Evolutionary conservation across 2,797 vertebrate species (phyloP), one percentile per base, ranked within the genome.

Genomic region (Neoniphon sammara): DNA sequence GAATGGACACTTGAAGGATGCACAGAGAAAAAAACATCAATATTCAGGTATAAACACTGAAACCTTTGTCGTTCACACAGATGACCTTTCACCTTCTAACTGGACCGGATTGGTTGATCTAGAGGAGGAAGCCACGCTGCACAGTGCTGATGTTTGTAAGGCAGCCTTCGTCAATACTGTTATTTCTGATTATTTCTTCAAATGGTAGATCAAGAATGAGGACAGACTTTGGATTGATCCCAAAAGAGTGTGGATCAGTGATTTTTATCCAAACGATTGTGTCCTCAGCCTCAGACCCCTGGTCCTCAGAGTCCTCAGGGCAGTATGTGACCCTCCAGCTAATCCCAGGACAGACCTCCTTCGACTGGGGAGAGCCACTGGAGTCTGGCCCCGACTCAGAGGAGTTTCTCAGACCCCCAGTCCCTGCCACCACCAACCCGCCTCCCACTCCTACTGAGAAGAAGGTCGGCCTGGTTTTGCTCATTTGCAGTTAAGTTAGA

Each of bases 81-180:
- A 55, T 4, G 50, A 86, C 30, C 54, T 64, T 39, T 75, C 70
- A 14, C 74, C 81, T 10, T 87, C 88, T 5, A 94, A 93, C 85
- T 94, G 93, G 93, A 94, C 94, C 0, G 92, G 92, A 60, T n/a
- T 89, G 79, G 89, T 94, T 23, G 93, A 94, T 75, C 82, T 94
- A 1, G 90, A 93, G 36, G 88, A 88, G 49, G 91, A 93, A 30
- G 46, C 56, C 4, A 69, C 71, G 2, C 52, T 75, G 66, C 66
- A 76, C 53, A 66, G 9, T 12, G 12, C 55, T 52, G 72, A 85
- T 18, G n/a, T 76, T 46, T 80, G 92, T 93, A 81, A 88, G 87
- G 36, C 42, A 20, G 52, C 4, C 46, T 6, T 64, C 25, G 18
- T 5, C 12, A 30, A 6, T 17, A 7, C 12, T 5, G 4, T 5